Base-by-base conservation (phyloP, 2,888 invertebrate species). In the Tetheella fluctuosa region DNA sequence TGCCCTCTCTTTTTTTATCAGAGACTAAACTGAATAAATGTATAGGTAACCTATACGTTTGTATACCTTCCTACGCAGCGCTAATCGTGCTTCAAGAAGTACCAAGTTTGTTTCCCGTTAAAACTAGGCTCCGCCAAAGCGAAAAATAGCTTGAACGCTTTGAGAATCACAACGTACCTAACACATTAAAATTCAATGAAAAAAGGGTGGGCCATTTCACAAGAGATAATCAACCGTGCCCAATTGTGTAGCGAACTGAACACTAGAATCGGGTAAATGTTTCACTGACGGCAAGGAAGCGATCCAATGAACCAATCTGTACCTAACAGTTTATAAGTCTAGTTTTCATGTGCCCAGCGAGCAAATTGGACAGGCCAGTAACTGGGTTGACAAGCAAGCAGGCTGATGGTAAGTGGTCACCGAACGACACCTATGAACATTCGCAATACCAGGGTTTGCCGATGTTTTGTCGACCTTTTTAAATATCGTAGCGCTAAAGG, bases 161-260 rank as follows among this genome's bases (percentile, higher is more conserved):
- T 42, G 7, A 17, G 15, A 42, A 42, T 42, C 42, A 42, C 42
- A 42, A 42, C 7, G 42, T 17, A n/a, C 20, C 48, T 48, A 48
- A 48, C 48, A 48, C 48, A 48, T 48, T 48, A 20, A 48, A 48
- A 48, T 48, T 48, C 48, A 48, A 48, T 48, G 48, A 48, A 34
- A 20, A 55, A 55, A 55, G 37, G 55, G 55, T 55, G 20, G 55
- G 12, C 55, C 55, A 55, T 55, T 55, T 55, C 23, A 23, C 55
- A 34, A 55, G 55, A 23, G 34, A 55, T 10, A 55, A 55, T 55
- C 34, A 23, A 23, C 20, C 23, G 34, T 34, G 20, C 55, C 25
- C 34, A 10, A 17, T 34, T n/a, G 48, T 48, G 20, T 20, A 48
- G 13, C 37, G 34, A 55, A 15, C 34, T 54, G 34, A 54, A 54